phyloP scores from a whole-genome alignment of 2,113 vertebrate species.

The Diadophis punctatus region DNA sequence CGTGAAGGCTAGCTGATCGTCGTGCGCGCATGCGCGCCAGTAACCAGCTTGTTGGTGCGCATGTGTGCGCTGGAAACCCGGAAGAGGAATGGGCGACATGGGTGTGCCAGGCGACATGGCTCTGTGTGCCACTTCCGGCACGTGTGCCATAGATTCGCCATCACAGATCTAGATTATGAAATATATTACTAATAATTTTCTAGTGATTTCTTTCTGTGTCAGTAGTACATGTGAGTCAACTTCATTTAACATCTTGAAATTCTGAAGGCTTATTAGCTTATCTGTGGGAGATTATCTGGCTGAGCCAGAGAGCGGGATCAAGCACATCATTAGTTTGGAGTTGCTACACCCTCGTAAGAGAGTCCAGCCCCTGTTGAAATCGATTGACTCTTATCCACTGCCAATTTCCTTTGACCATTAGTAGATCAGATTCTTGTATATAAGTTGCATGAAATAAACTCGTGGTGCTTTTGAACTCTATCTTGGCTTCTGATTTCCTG shows the following conservation, averaged over 20 bases:
- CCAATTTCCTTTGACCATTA: background rate
- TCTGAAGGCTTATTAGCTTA: background rate
- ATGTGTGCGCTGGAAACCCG: too few species aligned
- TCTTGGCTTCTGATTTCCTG: background rate
- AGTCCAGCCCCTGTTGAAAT: background rate
- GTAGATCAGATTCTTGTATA: background rate
- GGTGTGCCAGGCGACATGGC: too few species aligned
- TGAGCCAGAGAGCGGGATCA: background rate
- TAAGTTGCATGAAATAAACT: background rate
- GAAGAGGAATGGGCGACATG: too few species aligned
- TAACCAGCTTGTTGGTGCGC: too few species aligned
- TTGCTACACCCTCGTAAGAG: accelerated
- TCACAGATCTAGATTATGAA: background rate
- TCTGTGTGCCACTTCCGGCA: too few species aligned
- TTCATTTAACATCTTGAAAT: background rate
- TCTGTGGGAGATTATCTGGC: background rate
- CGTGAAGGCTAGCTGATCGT: too few species aligned
- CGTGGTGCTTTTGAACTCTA: background rate
- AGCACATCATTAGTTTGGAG: background rate
- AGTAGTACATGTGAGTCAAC: background rate
- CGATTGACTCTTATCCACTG: background rate
- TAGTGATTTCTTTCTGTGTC: background rate
- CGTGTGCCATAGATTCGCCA: too few species aligned
- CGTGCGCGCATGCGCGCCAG: too few species aligned
- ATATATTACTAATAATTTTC: background rate